A percentile compares a stretch with the other conserved stretches of the same genome.
Evolutionary conservation across 2,888 invertebrate genomes (phyloP).

Genomic region (Epirrita christyi): DNA sequence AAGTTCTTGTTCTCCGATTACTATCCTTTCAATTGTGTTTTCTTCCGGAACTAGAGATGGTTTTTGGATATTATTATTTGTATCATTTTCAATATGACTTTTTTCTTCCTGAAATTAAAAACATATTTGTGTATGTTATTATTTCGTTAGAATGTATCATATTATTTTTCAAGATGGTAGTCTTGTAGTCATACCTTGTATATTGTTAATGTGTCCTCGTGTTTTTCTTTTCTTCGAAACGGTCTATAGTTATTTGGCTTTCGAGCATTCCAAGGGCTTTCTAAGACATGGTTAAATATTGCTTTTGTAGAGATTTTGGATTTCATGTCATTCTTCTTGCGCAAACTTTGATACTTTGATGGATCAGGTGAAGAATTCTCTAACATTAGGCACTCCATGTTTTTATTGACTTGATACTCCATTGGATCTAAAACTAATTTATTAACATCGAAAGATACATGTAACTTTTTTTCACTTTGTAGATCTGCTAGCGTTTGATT

Average conservation of each 20-base stretch:
- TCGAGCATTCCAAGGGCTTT: constrained; percentile 85
- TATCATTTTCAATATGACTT: constrained; percentile 46
- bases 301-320: constrained; percentile 36
- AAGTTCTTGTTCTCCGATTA: constrained; percentile 22
- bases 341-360: constrained; percentile 14
- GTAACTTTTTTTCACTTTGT: not conserved
- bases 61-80: constrained; percentile 57
- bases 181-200: constrained; percentile 39
- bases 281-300: constrained; percentile 80
- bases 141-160: too few relatives aligned
- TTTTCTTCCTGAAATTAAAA: constrained; percentile 45
- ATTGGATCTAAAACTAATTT: constrained; percentile 4
- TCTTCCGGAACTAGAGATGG: constrained; percentile 8
- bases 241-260: constrained; percentile 65
- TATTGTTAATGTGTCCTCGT: constrained; percentile 25
- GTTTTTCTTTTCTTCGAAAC: constrained; percentile 54
- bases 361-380: not conserved
- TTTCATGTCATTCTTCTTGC: constrained; percentile 13
- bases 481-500: not conserved
- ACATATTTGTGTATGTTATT: not conserved
- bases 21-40: constrained; percentile 19
- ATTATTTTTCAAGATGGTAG: not conserved
- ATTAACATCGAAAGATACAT: constrained; percentile 5
- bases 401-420: constrained; percentile 3
- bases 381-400: not conserved